Evolutionary conservation across 2,797 vertebrate species (phyloP), one percentile per base, ranked within the genome.

Genomic region (Acanthurus leucopareius): DNA sequence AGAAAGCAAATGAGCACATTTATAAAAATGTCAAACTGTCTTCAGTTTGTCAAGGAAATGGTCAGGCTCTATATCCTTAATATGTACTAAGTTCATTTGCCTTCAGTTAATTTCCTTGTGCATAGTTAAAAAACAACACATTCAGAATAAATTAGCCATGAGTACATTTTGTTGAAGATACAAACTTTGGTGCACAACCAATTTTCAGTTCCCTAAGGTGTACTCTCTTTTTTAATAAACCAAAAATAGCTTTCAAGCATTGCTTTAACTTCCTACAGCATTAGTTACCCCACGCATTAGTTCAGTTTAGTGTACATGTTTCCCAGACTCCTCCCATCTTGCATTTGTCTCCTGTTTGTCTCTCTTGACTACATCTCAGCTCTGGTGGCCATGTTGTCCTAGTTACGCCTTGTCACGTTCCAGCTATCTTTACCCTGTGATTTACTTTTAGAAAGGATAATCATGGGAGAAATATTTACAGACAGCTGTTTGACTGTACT

Each of bases 371-470:
- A 52, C 67, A 83, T 82, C 75, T 58, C 67, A 47, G 83, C 77
- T 84, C 89, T 56, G 86, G 93, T 85, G 86, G 90, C 88, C 91
- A 94, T 93, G 92, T 95, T 93, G 93, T 95, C 96, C 96, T 93
- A 94, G 94, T 96, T 95, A 94, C 93, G 93, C 95, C 96, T 96
- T 96, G 96, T 97, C 97, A 97, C 96, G 93, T 97, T 97, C 95
- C 94, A 91, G 96, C 97, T 99, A 98, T 99, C 97, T 98, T 99
- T 98, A 98, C 94, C 96, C 97, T 51, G 77, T 79, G 96, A 96
- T 97, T 97, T 97, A 98, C 97, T 98, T 98, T 98, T 98, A 97
- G 97, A 97, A 97, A 96, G 96, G 94, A 95, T 95, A 96, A 98
- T 98, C 97, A 97, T 96, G 96, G 96, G 95, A 95, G 96, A 97